Conservation (phyloP, 2,113 vertebrate species). For the Sula dactylatra region DNA sequence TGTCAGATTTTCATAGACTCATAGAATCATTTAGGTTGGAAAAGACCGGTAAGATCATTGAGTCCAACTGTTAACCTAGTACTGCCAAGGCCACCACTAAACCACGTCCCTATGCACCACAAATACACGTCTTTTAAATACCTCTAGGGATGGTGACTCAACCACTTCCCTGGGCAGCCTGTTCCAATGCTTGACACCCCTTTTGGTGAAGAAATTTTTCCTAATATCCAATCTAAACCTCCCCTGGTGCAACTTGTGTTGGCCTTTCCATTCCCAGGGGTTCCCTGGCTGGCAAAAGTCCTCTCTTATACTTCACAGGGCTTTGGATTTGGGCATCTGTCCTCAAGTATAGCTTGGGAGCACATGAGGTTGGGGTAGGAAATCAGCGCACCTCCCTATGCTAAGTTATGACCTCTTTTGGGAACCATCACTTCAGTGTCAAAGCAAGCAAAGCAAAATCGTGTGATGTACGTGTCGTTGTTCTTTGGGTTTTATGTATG, state of each 20-base stretch:
- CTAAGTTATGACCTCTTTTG: neutral
- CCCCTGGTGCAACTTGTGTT: neutral
- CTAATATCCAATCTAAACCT: neutral
- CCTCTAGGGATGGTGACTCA: neutral
- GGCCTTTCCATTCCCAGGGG: neutral
- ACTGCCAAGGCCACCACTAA: neutral
- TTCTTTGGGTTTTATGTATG: neutral
- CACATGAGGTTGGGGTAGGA: neutral
- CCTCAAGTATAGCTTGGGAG: neutral
- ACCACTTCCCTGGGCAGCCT: neutral
- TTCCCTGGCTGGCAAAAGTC: neutral
- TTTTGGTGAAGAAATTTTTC: neutral
- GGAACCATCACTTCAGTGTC: neutral
- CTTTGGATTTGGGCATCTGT: neutral
- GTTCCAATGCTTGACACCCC: neutral
- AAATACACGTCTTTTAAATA: neutral
- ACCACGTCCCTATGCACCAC: neutral
- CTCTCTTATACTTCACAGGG: neutral
- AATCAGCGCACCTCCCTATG: neutral
- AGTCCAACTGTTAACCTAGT: neutral
- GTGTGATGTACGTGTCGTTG: neutral
- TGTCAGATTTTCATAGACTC: neutral
- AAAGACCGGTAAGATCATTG: neutral
- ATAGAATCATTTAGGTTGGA: neutral
- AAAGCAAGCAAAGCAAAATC: neutral